A percentile compares a stretch with the other conserved stretches of the same genome.
Evolutionary conservation across 2,888 invertebrate genomes (phyloP).

Genomic region (Lacanobia oleracea): DNA sequence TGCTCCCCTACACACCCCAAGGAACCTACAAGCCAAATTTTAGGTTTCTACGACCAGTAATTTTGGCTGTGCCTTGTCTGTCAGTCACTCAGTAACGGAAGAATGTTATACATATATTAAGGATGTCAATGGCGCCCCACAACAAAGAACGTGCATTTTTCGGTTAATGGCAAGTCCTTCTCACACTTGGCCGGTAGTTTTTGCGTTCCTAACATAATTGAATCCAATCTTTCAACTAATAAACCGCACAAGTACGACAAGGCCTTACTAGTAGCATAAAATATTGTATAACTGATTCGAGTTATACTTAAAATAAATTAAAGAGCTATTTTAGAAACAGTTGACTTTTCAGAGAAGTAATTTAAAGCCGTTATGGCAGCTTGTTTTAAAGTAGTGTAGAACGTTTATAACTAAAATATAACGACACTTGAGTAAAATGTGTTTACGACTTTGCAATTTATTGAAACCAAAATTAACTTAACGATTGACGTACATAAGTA

Average conservation of each 20-base stretch:
- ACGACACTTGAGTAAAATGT: slow-evolving; percentile 14
- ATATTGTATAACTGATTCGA: neutral
- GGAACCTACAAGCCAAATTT: too few relatives aligned
- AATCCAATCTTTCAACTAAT: neutral
- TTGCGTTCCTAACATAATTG: neutral
- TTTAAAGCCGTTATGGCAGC: slow-evolving; percentile 6
- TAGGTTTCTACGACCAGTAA: too few relatives aligned
- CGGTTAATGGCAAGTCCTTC: neutral
- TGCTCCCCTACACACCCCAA: too few relatives aligned
- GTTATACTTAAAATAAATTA: neutral
- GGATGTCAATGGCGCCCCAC: too few relatives aligned
- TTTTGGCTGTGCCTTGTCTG: too few relatives aligned
- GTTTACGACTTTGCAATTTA: slow-evolving; percentile 22
- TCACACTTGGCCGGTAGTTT: too few relatives aligned
- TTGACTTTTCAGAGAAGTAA: neutral
- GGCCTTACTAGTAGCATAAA: too few relatives aligned
- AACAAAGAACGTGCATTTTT: too few relatives aligned
- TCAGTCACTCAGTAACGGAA: too few relatives aligned
- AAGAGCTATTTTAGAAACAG: slow-evolving; percentile 9
- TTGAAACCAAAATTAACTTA: slow-evolving; percentile 2
- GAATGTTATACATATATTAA: too few relatives aligned
- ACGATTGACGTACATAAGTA: slow-evolving; percentile 9
- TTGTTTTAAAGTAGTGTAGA: neutral
- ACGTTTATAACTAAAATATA: slow-evolving; percentile 16
- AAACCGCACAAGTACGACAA: neutral